These are phyloP conservation scores for Nothobranchius furzeri DNA, from an alignment of 2,113 vertebrate genomes.

Conservation along the genomic window DNA sequence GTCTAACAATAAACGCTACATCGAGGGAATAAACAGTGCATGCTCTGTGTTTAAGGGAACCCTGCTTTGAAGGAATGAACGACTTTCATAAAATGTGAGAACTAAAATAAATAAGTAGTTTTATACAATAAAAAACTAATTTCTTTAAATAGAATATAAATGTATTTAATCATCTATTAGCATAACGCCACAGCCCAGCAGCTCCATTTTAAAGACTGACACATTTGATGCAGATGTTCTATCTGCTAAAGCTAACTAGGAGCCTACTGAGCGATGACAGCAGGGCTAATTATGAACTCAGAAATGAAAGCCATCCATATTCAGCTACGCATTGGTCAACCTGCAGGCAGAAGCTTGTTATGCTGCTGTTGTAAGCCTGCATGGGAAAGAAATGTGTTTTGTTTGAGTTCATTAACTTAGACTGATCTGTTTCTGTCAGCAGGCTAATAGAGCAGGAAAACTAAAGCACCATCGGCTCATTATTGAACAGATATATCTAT, in stretches of 20 bases:
- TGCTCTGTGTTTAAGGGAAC: not conserved
- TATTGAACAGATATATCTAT: not conserved
- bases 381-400: slow-evolving; percentile 18
- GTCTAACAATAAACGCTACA: not conserved
- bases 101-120: too few relatives aligned
- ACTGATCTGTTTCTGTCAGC: not conserved
- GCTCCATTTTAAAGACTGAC: too few relatives aligned
- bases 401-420: not conserved
- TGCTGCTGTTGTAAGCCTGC: slow-evolving; percentile 12
- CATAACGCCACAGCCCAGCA: not conserved
- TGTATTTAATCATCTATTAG: too few relatives aligned
- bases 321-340: not conserved
- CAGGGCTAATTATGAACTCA: slow-evolving; percentile 16
- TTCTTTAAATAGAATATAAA: too few relatives aligned
- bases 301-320: slow-evolving; percentile 48
- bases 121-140: too few relatives aligned
- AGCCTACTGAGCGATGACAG: slow-evolving; percentile 5
- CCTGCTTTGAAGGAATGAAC: not conserved
- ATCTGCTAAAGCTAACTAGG: not conserved
- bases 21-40: not conserved
- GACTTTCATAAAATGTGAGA: not conserved
- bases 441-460: not conserved
- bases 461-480: not conserved
- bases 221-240: slow-evolving; percentile 5
- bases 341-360: not conserved